These are phyloP conservation scores for Corydoras maculifer DNA, from an alignment of 2,113 vertebrate species.

Conservation along the genomic window DNA sequence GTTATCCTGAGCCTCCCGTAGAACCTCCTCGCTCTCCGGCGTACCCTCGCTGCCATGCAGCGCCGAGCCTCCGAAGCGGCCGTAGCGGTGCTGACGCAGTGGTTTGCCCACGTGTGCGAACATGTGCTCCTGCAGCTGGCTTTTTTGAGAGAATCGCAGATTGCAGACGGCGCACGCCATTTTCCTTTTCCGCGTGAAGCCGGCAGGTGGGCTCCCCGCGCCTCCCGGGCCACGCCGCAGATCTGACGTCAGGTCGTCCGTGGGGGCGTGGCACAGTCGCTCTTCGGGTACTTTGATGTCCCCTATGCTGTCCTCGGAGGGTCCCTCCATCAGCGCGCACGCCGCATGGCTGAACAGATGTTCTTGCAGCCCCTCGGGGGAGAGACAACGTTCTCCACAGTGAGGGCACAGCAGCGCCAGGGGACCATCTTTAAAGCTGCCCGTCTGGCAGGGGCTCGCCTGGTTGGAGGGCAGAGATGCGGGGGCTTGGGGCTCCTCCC, in stretches of 20 bases:
- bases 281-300: conserved; percentile 51
- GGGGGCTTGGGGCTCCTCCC: conserved; percentile 51
- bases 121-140: conserved; percentile 91
- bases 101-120: conserved; percentile 83
- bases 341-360: conserved; percentile 84
- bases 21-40: conserved; percentile 62
- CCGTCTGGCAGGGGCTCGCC: conserved; percentile 53
- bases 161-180: conserved; percentile 83
- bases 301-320: conserved; percentile 50
- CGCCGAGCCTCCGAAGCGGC: conserved; percentile 67
- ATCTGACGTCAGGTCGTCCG: conserved; percentile 73
- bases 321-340: conserved; percentile 70
- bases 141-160: conserved; percentile 80
- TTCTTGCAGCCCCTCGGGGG: conserved; percentile 73
- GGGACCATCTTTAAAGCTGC: conserved; percentile 63
- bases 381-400: conserved; percentile 85
- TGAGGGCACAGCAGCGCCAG: conserved; percentile 79
- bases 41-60: conserved; percentile 69
- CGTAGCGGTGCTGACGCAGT: conserved; percentile 73
- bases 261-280: conserved; percentile 75
- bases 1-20: conserved; percentile 71
- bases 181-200: conserved; percentile 85
- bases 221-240: conserved; percentile 70
- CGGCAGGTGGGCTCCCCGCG: conserved; percentile 49
- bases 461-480: conserved; percentile 56